These are phyloP conservation scores for Hestina assimilis DNA, from an alignment of 1,140 invertebrate genomes.

Conservation along the genomic window DNA sequence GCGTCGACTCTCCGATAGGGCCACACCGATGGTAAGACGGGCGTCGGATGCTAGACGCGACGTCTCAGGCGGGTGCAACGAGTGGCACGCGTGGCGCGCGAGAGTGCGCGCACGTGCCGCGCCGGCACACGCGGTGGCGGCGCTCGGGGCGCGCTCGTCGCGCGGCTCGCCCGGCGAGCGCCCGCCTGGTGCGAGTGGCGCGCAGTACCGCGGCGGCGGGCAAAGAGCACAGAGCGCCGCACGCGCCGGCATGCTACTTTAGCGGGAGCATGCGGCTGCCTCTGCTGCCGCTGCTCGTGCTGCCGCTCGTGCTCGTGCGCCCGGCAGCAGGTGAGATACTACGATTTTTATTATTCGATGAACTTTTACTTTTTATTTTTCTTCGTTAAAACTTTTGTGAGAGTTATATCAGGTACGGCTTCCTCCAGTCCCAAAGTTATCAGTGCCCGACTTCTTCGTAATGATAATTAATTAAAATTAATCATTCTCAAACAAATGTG, in stretches of 20 bases:
- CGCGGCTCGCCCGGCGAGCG: slow-evolving; percentile 10
- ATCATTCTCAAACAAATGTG: slow-evolving; percentile 35
- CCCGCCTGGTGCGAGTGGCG: slow-evolving; percentile 22
- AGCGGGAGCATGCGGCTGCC: slow-evolving; percentile 67
- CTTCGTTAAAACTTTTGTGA: background rate
- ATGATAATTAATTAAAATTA: slow-evolving; percentile 33
- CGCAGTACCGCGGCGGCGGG: slow-evolving; percentile 49
- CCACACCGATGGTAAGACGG: slow-evolving; percentile 45
- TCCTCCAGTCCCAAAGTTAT: slow-evolving; percentile 8
- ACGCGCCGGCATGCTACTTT: slow-evolving; percentile 65
- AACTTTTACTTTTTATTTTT: background rate
- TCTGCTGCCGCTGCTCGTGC: slow-evolving; percentile 67
- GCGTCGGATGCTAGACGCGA: slow-evolving; percentile 47
- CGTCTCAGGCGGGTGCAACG: slow-evolving; percentile 34
- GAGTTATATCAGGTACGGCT: background rate
- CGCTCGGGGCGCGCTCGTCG: slow-evolving; percentile 52
- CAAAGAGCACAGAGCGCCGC: slow-evolving; percentile 54
- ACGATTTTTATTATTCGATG: slow-evolving; percentile 1
- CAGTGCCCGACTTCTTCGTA: slow-evolving; percentile 18
- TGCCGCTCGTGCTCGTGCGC: slow-evolving; percentile 69
- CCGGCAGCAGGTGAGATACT: slow-evolving; percentile 62
- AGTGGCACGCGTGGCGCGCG: slow-evolving; percentile 40
- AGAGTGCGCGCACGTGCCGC: slow-evolving; percentile 39
- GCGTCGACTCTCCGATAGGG: slow-evolving; percentile 56
- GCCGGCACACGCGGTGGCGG: slow-evolving; percentile 29